Percentiles rank a stretch among this genome's conserved stretches.
Evolutionary conservation across 2,113 vertebrate genomes (phyloP).

Genomic region (Oreocharis arfaki): DNA sequence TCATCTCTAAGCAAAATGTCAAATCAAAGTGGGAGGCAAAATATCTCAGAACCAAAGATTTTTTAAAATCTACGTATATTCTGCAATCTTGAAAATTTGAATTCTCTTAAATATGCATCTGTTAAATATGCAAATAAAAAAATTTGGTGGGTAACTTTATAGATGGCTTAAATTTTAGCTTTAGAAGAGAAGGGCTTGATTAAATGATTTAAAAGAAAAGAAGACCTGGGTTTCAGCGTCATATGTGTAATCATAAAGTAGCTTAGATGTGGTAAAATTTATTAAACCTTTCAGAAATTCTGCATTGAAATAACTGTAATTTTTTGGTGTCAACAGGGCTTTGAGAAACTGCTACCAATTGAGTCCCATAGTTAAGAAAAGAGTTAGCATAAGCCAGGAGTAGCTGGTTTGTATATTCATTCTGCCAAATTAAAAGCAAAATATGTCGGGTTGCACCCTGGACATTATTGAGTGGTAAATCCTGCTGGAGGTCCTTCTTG

Average conservation of each 20-base stretch:
- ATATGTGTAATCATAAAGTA: background rate
- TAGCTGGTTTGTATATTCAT: background rate
- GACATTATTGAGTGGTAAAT: background rate
- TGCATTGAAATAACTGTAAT: background rate
- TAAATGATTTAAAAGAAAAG: background rate
- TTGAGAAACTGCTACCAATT: background rate
- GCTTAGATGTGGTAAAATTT: background rate
- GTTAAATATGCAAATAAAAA: slow-evolving; percentile 25
- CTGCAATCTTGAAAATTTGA: background rate
- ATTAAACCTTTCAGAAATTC: background rate
- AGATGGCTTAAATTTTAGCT: background rate
- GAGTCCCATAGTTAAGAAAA: background rate
- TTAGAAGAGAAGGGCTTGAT: background rate
- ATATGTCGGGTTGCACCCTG: background rate
- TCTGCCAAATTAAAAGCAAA: background rate
- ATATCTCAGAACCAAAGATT: background rate
- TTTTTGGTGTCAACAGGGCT: background rate
- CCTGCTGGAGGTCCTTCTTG: background rate
- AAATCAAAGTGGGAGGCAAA: slow-evolving; percentile 54
- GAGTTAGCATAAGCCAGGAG: background rate
- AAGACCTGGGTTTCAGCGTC: background rate
- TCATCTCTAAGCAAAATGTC: slow-evolving; percentile 35
- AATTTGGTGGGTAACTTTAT: background rate
- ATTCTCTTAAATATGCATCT: no score
- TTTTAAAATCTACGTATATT: slow-evolving; percentile 16